Percentiles rank a stretch among this genome's conserved stretches.
phyloP scores from a whole-genome alignment of 2,888 invertebrate species.

The Ryuthela nishihirai region DNA sequence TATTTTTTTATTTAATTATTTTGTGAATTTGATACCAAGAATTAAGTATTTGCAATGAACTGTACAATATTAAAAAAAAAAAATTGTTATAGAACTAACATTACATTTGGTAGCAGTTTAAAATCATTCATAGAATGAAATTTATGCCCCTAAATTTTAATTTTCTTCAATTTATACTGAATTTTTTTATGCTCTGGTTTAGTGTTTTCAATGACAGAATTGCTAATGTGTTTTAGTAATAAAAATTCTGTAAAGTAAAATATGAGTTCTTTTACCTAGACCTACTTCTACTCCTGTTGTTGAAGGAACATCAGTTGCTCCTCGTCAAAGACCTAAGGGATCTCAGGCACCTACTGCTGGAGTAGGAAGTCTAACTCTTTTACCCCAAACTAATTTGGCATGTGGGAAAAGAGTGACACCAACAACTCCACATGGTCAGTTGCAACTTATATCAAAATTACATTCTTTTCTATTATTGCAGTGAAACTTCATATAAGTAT shows the following conservation, averaged over 20 bases:
- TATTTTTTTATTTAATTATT: no score
- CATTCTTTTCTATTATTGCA: no score
- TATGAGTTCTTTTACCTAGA: conserved; percentile 8
- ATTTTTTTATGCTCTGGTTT: not conserved
- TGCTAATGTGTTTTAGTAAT: not conserved
- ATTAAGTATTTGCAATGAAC: no score
- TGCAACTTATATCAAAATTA: no score
- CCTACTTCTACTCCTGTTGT: conserved; percentile 51
- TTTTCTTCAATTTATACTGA: not conserved
- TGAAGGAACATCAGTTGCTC: conserved; percentile 72
- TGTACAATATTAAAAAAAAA: no score
- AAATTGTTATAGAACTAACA: no score
- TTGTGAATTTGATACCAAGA: no score
- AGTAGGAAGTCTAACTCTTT: conserved; percentile 42
- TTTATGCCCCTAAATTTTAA: no score
- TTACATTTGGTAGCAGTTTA: no score
- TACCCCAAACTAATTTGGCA: conserved; percentile 31
- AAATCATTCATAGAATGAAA: no score
- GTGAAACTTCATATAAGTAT: no score
- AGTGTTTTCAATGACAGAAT: conserved; percentile 1
- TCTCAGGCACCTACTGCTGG: conserved; percentile 40
- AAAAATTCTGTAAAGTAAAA: not conserved
- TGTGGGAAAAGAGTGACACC: conserved; percentile 29
- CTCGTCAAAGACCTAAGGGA: conserved; percentile 74
- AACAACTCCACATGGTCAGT: conserved; percentile 27